A percentile compares a stretch with the other conserved stretches of the same genome.
Conservation (phyloP, 2,888 invertebrate species). For the Morpho helenor region DNA sequence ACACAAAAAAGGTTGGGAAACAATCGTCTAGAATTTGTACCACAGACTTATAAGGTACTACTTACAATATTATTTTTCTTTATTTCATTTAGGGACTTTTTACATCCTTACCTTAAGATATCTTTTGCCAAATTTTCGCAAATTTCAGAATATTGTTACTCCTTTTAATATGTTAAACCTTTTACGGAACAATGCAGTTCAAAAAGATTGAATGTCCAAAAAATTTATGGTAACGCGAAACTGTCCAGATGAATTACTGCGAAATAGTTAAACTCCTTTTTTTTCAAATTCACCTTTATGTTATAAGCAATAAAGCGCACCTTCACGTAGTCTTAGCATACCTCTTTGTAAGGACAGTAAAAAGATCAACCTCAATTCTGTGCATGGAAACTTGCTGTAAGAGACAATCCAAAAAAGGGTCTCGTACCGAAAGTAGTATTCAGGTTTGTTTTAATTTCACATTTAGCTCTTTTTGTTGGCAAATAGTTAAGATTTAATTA, state of each 20-base stretch:
- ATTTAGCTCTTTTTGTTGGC: background rate
- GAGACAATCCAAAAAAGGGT: slow-evolving; percentile 29
- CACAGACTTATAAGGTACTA: too few relatives aligned
- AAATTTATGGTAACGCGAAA: background rate
- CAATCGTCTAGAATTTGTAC: too few relatives aligned
- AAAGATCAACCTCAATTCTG: slow-evolving; percentile 35
- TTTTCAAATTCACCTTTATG: background rate
- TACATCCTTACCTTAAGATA: too few relatives aligned
- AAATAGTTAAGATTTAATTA: too few relatives aligned
- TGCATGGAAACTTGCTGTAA: slow-evolving; percentile 34
- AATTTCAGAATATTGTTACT: background rate
- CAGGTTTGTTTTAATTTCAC: slow-evolving; percentile 23
- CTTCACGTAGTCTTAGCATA: slow-evolving; percentile 7
- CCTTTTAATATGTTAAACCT: background rate
- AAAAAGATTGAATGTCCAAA: background rate
- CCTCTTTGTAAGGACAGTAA: slow-evolving; percentile 27
- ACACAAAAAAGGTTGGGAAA: too few relatives aligned
- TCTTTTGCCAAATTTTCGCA: too few relatives aligned
- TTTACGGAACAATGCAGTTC: slow-evolving; percentile 4
- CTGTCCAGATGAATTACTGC: too few relatives aligned
- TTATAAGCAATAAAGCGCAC: background rate
- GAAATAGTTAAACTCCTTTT: background rate
- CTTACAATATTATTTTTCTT: too few relatives aligned
- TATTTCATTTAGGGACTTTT: too few relatives aligned
- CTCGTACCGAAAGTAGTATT: slow-evolving; percentile 27